Evolutionary conservation across 2,797 vertebrate species (phyloP).

Genomic region (Protonibea diacanthus): DNA sequence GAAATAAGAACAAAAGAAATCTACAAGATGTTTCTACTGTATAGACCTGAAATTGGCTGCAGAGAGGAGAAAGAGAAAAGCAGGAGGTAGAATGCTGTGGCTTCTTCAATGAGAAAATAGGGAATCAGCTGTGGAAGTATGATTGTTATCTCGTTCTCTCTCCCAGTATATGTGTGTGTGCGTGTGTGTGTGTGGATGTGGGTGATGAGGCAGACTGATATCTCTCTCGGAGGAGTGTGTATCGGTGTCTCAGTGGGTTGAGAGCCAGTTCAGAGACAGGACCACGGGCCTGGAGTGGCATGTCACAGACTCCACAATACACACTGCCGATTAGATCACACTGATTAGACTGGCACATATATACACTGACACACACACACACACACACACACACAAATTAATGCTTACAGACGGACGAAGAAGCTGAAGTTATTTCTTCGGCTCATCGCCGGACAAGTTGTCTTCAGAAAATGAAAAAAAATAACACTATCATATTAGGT

Average conservation of each 20-base stretch:
- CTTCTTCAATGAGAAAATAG: slow-evolving; percentile 79
- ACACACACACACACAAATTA: slow-evolving; percentile 20
- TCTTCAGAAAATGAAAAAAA: background rate
- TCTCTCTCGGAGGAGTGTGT: slow-evolving; percentile 76
- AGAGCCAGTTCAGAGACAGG: slow-evolving; percentile 80
- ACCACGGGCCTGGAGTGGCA: slow-evolving; percentile 77
- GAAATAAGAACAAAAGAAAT: slow-evolving; percentile 83
- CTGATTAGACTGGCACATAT: slow-evolving; percentile 65
- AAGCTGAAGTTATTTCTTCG: slow-evolving; percentile 13
- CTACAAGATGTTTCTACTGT: slow-evolving; percentile 80
- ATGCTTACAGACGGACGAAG: slow-evolving; percentile 15
- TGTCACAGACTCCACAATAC: slow-evolving; percentile 76
- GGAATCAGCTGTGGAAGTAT: slow-evolving; percentile 86
- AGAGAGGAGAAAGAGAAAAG: slow-evolving; percentile 66
- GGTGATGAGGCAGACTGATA: slow-evolving; percentile 79
- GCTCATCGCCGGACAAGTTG: background rate
- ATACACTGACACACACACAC: slow-evolving; percentile 28
- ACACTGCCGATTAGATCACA: slow-evolving; percentile 77
- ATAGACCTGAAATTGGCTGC: slow-evolving; percentile 76
- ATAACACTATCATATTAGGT: background rate
- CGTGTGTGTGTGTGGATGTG: slow-evolving; percentile 47
- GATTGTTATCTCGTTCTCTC: slow-evolving; percentile 85
- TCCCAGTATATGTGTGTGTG: slow-evolving; percentile 43
- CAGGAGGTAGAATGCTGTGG: slow-evolving; percentile 58
- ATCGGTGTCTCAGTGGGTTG: slow-evolving; percentile 77